Percentiles rank a stretch among this genome's conserved stretches.
Evolutionary conservation across 92 coral and sea anemone species (phyloP).

Genomic region (Porites cylindrica): DNA sequence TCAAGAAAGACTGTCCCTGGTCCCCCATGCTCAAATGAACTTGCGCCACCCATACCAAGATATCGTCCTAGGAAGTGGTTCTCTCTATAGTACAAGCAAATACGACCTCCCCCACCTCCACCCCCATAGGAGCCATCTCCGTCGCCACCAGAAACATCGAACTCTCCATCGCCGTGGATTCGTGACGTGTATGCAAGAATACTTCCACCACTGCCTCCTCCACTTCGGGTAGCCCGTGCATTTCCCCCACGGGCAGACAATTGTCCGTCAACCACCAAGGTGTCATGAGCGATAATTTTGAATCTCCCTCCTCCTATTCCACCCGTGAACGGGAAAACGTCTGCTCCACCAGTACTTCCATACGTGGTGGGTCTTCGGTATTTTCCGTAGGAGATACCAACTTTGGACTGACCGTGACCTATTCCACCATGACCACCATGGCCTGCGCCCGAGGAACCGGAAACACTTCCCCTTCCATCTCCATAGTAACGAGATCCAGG

Average conservation of each 20-base stretch:
- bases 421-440: slow-evolving; percentile 97
- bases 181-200: slow-evolving; percentile 83
- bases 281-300: slow-evolving; percentile 89
- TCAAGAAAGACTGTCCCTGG: slow-evolving; percentile 95
- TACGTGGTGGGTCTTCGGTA: slow-evolving; percentile 73
- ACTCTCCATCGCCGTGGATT: slow-evolving; percentile 92
- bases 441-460: slow-evolving; percentile 95
- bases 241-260: slow-evolving; percentile 86
- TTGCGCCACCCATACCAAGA: slow-evolving; percentile 85
- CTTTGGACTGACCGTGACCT: slow-evolving; percentile 86
- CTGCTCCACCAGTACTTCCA: slow-evolving; percentile 93
- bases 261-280: slow-evolving; percentile 84
- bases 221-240: slow-evolving; percentile 81
- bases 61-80: slow-evolving; percentile 94
- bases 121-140: slow-evolving; percentile 88
- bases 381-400: slow-evolving; percentile 93
- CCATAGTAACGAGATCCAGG: slow-evolving; percentile 75
- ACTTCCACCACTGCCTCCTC: slow-evolving; percentile 99
- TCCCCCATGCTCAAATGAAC: slow-evolving; percentile 90
- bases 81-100: slow-evolving; percentile 86
- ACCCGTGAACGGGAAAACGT: slow-evolving; percentile 83
- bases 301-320: slow-evolving; percentile 92
- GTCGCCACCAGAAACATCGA: slow-evolving; percentile 91
- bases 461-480: slow-evolving; percentile 69
- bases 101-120: slow-evolving; percentile 95